phyloP scores from a whole-genome alignment of 2,797 vertebrate genomes.

The Gymnodraco acuticeps region DNA sequence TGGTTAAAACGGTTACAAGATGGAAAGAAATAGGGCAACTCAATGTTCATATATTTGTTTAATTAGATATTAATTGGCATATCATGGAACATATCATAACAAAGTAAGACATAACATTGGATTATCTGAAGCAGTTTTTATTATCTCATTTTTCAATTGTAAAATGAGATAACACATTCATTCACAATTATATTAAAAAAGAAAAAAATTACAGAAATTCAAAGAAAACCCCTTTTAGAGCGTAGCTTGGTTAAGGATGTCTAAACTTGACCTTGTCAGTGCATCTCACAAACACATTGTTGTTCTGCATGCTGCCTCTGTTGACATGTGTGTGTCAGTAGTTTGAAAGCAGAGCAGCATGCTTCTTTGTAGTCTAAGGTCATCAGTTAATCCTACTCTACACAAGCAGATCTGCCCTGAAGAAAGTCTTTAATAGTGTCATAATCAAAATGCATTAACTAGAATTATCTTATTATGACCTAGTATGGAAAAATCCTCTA shows the following conservation, averaged over 20 bases:
- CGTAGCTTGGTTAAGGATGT: constrained; percentile 8
- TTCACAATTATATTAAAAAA: not conserved
- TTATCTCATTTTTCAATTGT: too few relatives aligned
- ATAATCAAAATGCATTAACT: not conserved
- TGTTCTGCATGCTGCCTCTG: constrained; percentile 49
- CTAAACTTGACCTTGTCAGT: constrained; percentile 58
- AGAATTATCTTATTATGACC: not conserved
- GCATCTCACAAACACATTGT: constrained; percentile 44
- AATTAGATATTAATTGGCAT: not conserved
- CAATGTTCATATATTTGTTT: not conserved
- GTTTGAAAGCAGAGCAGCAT: constrained; percentile 63
- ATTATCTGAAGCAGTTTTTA: not conserved
- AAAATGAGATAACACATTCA: not conserved
- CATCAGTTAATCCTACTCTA: constrained; percentile 45
- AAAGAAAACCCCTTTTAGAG: constrained; percentile 7
- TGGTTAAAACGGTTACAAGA: not conserved
- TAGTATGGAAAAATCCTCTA: too few relatives aligned
- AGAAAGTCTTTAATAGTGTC: not conserved
- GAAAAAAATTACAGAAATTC: not conserved
- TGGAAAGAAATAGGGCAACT: not conserved
- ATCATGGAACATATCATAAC: not conserved
- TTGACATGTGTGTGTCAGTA: constrained; percentile 64
- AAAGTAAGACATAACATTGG: not conserved
- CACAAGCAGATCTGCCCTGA: constrained; percentile 21
- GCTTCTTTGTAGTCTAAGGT: constrained; percentile 65